A percentile compares a stretch with the other conserved stretches of the same genome.
Evolutionary conservation across 1,140 invertebrate genomes (phyloP).

Genomic region (Sminthurinus signatus): DNA sequence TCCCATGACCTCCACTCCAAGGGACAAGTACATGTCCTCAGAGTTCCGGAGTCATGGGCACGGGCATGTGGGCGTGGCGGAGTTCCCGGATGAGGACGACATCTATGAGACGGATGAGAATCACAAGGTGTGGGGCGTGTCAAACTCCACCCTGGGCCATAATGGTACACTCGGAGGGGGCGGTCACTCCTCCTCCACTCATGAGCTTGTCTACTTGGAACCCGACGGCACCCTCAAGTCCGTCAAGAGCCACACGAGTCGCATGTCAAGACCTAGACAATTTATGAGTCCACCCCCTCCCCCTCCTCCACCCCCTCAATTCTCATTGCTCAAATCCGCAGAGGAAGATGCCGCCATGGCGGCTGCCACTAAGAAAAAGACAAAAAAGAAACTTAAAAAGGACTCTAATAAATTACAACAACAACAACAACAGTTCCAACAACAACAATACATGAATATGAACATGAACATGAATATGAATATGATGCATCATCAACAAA

Average conservation of each 20-base stretch:
- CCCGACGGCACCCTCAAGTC: conserved; percentile 53
- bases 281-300: conserved; percentile 66
- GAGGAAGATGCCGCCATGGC: conserved; percentile 45
- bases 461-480: too few relatives aligned
- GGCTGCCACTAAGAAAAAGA: conserved; percentile 46
- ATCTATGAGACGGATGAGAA: conserved; percentile 85
- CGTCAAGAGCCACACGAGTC: conserved; percentile 45
- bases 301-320: conserved; percentile 65
- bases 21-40: conserved; percentile 35
- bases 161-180: too few relatives aligned
- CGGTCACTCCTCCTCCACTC: conserved; percentile 14
- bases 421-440: conserved; percentile 3
- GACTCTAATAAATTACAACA: conserved; percentile 18
- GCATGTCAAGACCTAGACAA: conserved; percentile 60
- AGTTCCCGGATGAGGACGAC: conserved; percentile 58
- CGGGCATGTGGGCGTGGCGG: too few relatives aligned
- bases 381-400: conserved; percentile 50
- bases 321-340: conserved; percentile 46
- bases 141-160: conserved; percentile 52
- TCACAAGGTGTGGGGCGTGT: conserved; percentile 84
- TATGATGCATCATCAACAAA: not conserved
- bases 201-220: conserved; percentile 42
- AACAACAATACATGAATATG: conserved; percentile 32
- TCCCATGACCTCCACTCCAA: conserved; percentile 47
- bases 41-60: too few relatives aligned